These are phyloP conservation scores for Periplaneta americana DNA, from an alignment of 1,140 invertebrate genomes.

Conservation along the genomic window DNA sequence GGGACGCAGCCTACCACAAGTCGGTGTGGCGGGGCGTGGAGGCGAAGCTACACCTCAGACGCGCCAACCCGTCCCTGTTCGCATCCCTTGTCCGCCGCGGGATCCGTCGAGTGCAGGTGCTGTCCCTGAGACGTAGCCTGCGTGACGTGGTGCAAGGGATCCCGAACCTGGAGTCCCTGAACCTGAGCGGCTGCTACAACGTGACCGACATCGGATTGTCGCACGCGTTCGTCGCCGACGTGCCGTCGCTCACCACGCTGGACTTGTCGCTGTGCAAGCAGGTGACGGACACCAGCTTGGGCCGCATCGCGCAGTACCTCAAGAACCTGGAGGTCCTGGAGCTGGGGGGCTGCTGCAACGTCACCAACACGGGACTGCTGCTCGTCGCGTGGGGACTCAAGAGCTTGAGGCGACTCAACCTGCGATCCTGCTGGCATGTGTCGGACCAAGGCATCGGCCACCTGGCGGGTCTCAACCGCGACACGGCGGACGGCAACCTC, in stretches of 20 bases:
- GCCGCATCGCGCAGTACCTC: conserved; percentile 76
- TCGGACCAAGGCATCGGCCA: conserved; percentile 85
- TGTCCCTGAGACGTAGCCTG: conserved; percentile 77
- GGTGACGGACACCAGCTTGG: conserved; percentile 80
- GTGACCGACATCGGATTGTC: conserved; percentile 77
- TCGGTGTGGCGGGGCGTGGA: conserved; percentile 91
- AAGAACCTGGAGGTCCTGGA: conserved; percentile 83
- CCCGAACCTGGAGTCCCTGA: conserved; percentile 77
- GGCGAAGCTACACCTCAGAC: conserved; percentile 80
- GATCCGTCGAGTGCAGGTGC: conserved; percentile 81
- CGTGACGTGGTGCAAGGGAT: conserved; percentile 82
- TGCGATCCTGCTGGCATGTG: conserved; percentile 88
- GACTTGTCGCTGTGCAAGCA: conserved; percentile 93
- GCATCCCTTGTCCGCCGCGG: conserved; percentile 79
- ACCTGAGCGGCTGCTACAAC: conserved; percentile 89
- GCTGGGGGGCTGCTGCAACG: conserved; percentile 83
- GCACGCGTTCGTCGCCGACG: conserved; percentile 69
- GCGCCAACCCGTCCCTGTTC: conserved; percentile 77
- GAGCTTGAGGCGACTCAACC: conserved; percentile 75
- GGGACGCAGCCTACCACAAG: conserved; percentile 81
- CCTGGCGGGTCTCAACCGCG: conserved; percentile 65
- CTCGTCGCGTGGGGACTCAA: conserved; percentile 81
- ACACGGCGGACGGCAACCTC: conserved; percentile 59
- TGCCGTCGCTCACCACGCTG: conserved; percentile 67
- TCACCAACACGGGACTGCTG: conserved; percentile 81